A percentile compares a stretch with the other conserved stretches of the same genome.
Conservation (phyloP, 2,113 vertebrate genomes). For the Amia ocellicauda region DNA sequence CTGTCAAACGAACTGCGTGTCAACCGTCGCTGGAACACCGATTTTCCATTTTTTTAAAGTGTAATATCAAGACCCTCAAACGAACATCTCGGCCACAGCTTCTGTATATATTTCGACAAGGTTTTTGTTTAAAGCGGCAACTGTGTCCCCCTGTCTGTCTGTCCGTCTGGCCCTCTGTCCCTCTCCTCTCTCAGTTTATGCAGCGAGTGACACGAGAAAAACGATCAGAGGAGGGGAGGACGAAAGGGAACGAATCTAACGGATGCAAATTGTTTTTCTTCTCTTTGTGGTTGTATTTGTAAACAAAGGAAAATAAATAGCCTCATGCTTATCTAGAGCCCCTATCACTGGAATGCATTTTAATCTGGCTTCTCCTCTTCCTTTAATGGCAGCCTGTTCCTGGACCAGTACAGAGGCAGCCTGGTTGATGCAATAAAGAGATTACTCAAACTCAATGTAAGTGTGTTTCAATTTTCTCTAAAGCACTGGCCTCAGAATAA, state of each 20-base stretch:
- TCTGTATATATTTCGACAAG: too few species aligned
- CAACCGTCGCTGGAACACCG: too few species aligned
- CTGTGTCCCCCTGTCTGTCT: too few species aligned
- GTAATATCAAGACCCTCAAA: too few species aligned
- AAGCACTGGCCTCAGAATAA: constrained; percentile 81
- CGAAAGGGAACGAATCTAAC: constrained; percentile 36
- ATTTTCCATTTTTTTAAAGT: too few species aligned
- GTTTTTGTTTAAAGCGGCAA: too few species aligned
- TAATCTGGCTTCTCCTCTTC: constrained; percentile 38
- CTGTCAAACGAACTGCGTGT: too few species aligned
- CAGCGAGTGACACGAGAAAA: background rate
- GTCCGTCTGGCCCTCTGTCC: too few species aligned
- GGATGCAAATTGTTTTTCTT: constrained; percentile 60
- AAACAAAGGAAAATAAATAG: constrained; percentile 71
- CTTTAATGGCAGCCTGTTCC: constrained; percentile 85
- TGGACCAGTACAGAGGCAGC: constrained; percentile 95
- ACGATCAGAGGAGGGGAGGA: background rate
- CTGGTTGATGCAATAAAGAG: constrained; percentile 97
- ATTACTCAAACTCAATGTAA: constrained; percentile 94
- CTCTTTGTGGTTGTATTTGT: constrained; percentile 53
- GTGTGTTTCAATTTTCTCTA: constrained; percentile 81
- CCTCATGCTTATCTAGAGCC: constrained; percentile 58
- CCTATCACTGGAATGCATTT: constrained; percentile 59
- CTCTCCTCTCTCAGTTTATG: too few species aligned
- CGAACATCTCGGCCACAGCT: too few species aligned